phyloP scores from a whole-genome alignment of 1,140 invertebrate species.

The Ceratina japonica region DNA sequence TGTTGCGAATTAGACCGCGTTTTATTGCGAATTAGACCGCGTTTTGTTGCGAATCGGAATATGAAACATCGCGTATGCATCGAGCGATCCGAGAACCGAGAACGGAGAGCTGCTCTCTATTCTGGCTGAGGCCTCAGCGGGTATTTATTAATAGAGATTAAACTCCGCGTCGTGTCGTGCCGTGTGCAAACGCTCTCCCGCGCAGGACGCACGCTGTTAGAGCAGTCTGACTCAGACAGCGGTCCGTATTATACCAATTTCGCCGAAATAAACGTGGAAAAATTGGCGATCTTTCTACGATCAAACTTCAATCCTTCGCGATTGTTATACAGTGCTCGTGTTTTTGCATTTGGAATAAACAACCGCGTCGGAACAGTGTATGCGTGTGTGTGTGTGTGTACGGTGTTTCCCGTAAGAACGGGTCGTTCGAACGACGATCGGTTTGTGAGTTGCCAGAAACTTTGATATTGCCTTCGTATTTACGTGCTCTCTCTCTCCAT shows the following conservation, averaged over 20 bases:
- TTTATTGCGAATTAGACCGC: slow-evolving; percentile 2
- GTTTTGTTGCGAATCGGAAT: background rate
- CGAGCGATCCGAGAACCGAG: slow-evolving; percentile 37
- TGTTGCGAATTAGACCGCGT: background rate
- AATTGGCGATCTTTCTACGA: slow-evolving; percentile 12
- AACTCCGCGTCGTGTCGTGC: slow-evolving; percentile 77
- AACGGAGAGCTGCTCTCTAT: slow-evolving; percentile 44
- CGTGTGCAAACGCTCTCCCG: slow-evolving; percentile 77
- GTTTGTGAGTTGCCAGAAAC: background rate
- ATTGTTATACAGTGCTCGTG: background rate
- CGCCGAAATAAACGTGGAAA: slow-evolving; percentile 46
- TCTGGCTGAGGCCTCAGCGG: slow-evolving; percentile 51
- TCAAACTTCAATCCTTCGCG: background rate
- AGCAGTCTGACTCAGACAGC: slow-evolving; percentile 67
- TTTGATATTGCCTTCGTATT: background rate
- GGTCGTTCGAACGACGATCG: background rate
- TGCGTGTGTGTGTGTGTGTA: background rate
- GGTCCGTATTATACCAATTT: slow-evolving; percentile 59
- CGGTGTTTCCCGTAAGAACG: background rate
- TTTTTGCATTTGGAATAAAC: background rate
- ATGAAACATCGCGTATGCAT: slow-evolving; percentile 35
- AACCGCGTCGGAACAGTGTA: background rate
- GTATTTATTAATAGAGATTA: slow-evolving; percentile 80
- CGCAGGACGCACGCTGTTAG: slow-evolving; percentile 62
- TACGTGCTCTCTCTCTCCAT: background rate